Percentiles rank a stretch among this genome's conserved stretches.
phyloP scores from a whole-genome alignment of 2,797 vertebrate genomes.

The Phyllotis vaccarum region DNA sequence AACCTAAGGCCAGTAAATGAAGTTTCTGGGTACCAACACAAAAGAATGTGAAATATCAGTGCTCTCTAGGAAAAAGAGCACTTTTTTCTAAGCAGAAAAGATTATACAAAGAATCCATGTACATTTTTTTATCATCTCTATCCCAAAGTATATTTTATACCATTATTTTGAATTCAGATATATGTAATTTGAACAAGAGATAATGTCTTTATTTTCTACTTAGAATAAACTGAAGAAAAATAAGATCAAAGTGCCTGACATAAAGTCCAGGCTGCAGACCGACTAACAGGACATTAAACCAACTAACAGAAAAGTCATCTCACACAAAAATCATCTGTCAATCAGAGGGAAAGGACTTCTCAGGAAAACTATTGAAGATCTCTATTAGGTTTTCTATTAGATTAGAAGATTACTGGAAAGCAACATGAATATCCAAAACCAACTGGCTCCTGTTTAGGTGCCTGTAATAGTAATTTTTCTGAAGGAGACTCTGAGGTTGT shows the following conservation, averaged over 20 bases:
- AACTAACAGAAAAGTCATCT: slow-evolving; percentile 55
- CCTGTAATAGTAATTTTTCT: slow-evolving; percentile 40
- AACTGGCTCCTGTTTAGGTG: slow-evolving; percentile 25
- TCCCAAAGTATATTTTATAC: slow-evolving; percentile 55
- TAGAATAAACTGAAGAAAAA: slow-evolving; percentile 64
- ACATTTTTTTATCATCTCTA: slow-evolving; percentile 61
- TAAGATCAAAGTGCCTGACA: slow-evolving; percentile 50
- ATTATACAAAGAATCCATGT: slow-evolving; percentile 55
- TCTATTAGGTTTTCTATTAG: slow-evolving; percentile 58
- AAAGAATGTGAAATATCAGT: slow-evolving; percentile 63
- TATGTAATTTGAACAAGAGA: slow-evolving; percentile 60
- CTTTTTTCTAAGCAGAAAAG: slow-evolving; percentile 46
- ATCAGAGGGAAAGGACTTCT: neutral
- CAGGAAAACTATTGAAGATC: slow-evolving; percentile 55
- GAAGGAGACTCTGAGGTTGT: slow-evolving; percentile 45
- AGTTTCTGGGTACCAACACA: slow-evolving; percentile 39
- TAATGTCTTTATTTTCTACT: slow-evolving; percentile 42
- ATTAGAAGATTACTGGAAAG: slow-evolving; percentile 61
- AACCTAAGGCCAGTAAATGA: slow-evolving; percentile 63
- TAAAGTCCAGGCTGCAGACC: slow-evolving; percentile 61
- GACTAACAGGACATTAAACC: slow-evolving; percentile 56
- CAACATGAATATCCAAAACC: slow-evolving; percentile 53
- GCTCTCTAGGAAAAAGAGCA: slow-evolving; percentile 57
- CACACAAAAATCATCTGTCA: slow-evolving; percentile 37
- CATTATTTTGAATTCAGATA: slow-evolving; percentile 68